Percentiles rank a stretch among this genome's conserved stretches.
These are phyloP conservation scores for Amyelois transitella DNA, from an alignment of 1,140 invertebrate species.

Conservation along the genomic window DNA sequence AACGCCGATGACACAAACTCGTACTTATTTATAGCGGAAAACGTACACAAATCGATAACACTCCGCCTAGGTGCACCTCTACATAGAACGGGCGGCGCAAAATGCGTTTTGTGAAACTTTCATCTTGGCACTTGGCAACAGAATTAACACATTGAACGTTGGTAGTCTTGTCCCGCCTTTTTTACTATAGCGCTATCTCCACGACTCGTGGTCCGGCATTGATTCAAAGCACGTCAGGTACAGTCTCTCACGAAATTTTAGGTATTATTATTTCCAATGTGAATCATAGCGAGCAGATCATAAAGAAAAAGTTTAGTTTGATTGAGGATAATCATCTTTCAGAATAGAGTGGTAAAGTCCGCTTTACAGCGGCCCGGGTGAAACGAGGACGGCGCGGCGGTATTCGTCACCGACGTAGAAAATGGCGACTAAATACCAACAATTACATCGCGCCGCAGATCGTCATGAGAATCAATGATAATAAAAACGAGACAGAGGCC, in stretches of 20 bases:
- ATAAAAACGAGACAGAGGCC: conserved; percentile 12
- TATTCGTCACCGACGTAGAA: conserved; percentile 70
- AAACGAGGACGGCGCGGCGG: conserved; percentile 63
- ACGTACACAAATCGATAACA: conserved; percentile 70
- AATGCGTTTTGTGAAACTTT: conserved; percentile 32
- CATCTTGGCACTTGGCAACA: conserved; percentile 19
- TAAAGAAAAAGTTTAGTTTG: conserved; percentile 29
- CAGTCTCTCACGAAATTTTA: conserved; percentile 25
- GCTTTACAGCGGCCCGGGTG: conserved; percentile 40
- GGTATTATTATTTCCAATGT: conserved; percentile 58
- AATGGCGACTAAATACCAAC: conserved; percentile 72
- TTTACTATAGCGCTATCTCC: conserved; percentile 25
- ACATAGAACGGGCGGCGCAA: conserved; percentile 29
- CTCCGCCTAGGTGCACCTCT: conserved; percentile 38
- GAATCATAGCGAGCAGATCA: conserved; percentile 55
- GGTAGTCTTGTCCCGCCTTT: conserved; percentile 39
- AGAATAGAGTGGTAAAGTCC: conserved; percentile 52
- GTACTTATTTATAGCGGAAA: conserved; percentile 70
- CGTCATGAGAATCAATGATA: conserved; percentile 28
- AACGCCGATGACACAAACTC: conserved; percentile 61
- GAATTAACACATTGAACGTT: conserved; percentile 14
- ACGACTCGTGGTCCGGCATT: conserved; percentile 14
- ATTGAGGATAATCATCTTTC: conserved; percentile 50
- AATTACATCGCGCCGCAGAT: conserved; percentile 47
- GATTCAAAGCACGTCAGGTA: conserved; percentile 6